A percentile compares a stretch with the other conserved stretches of the same genome.
Evolutionary conservation across 2,113 vertebrate species (phyloP).

Genomic region (Perognathus longimembris): DNA sequence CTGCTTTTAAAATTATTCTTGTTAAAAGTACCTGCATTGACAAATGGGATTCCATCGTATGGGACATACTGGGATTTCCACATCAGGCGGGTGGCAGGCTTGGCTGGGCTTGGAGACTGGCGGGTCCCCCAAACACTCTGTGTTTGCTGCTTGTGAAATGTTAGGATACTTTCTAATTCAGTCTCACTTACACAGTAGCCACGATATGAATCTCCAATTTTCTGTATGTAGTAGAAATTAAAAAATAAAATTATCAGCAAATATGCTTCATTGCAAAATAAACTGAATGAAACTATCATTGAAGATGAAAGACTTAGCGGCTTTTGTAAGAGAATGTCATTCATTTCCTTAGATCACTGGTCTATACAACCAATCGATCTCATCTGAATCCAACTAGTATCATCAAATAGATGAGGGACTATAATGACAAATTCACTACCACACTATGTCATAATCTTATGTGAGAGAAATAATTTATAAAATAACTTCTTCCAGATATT

Average conservation of each 20-base stretch:
- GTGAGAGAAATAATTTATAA: conserved; percentile 37
- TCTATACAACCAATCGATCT: conserved; percentile 21
- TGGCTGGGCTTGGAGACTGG: conserved; percentile 92
- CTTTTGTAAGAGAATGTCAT: conserved; percentile 42
- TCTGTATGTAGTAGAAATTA: conserved; percentile 86
- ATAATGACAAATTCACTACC: conserved; percentile 9
- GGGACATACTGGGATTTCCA: conserved; percentile 94
- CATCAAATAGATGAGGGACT: conserved; percentile 2
- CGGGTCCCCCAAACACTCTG: conserved; percentile 91
- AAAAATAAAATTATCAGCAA: conserved; percentile 81
- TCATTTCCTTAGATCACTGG: neutral
- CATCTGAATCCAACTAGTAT: conserved; percentile 29
- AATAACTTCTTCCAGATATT: conserved; percentile 23
- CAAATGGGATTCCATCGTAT: conserved; percentile 92
- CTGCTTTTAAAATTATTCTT: conserved; percentile 68
- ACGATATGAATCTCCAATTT: conserved; percentile 92
- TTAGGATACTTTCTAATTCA: conserved; percentile 90
- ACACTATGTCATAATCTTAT: neutral
- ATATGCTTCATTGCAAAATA: conserved; percentile 21
- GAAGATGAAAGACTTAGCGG: conserved; percentile 16
- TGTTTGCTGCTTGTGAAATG: conserved; percentile 91
- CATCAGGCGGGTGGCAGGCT: conserved; percentile 91
- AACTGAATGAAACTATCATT: conserved; percentile 53
- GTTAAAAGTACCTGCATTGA: conserved; percentile 90
- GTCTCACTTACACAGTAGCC: conserved; percentile 91